phyloP scores from a whole-genome alignment of 1,140 invertebrate genomes.

The Arctopsyche grandis region DNA sequence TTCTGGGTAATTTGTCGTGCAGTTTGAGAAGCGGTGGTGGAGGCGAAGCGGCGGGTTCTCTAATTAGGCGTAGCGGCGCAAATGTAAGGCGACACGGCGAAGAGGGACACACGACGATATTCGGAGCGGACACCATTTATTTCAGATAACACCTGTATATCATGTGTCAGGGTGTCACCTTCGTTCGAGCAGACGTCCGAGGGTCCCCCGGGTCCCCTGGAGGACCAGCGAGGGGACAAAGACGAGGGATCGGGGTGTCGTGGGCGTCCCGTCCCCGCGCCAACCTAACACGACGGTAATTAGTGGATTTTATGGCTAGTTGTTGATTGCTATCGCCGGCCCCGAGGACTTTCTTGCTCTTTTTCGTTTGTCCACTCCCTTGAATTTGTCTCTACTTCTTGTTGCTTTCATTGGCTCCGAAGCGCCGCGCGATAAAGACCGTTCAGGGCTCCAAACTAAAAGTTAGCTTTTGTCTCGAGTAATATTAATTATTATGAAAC shows the following conservation, averaged over 20 bases:
- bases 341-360: slow-evolving; percentile 9
- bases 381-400: not conserved
- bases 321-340: slow-evolving; percentile 53
- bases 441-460: not conserved
- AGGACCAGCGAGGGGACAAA: not conserved
- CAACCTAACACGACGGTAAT: slow-evolving; percentile 51
- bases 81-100: slow-evolving; percentile 15
- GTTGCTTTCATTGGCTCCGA: not conserved
- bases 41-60: not conserved
- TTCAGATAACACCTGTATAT: slow-evolving; percentile 45
- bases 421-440: too few relatives aligned
- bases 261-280: slow-evolving; percentile 35
- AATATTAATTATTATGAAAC: not conserved
- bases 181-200: not conserved
- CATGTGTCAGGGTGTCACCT: slow-evolving; percentile 43
- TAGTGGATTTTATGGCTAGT: slow-evolving; percentile 55
- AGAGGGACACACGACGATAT: slow-evolving; percentile 20
- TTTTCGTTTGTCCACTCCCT: not conserved
- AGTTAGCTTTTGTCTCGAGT: not conserved
- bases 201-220: not conserved
- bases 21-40: not conserved
- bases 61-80: slow-evolving; percentile 20
- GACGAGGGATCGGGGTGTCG: slow-evolving; percentile 7
- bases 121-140: slow-evolving; percentile 40
- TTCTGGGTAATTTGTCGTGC: too few relatives aligned